phyloP scores from a whole-genome alignment of 1,140 invertebrate genomes.

The Ceratoteleas bidentatus region DNA sequence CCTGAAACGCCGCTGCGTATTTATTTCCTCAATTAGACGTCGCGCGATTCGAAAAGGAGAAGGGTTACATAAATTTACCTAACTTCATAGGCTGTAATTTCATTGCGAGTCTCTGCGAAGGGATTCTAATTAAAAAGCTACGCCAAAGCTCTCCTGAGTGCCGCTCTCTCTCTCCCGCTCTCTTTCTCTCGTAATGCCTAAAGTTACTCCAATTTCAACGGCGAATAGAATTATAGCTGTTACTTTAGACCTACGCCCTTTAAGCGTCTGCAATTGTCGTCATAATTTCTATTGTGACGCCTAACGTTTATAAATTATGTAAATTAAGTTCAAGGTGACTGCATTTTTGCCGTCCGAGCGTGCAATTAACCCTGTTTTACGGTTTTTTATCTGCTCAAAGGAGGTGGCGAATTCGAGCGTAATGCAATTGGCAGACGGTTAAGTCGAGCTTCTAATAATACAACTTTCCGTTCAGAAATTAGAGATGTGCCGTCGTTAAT shows the following conservation, averaged over 20 bases:
- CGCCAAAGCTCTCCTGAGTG: constrained; percentile 59
- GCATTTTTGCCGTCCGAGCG: constrained; percentile 12
- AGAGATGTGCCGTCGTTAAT: no score
- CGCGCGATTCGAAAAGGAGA: constrained; percentile 45
- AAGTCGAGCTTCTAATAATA: no score
- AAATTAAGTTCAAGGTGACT: constrained; percentile 26
- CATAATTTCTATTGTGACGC: constrained; percentile 49
- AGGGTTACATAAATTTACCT: constrained; percentile 65
- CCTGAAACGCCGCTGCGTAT: no score
- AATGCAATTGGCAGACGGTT: no score
- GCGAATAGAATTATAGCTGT: constrained; percentile 59
- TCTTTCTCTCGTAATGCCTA: constrained; percentile 37
- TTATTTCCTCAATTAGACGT: constrained; percentile 59
- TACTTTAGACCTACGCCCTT: constrained; percentile 54
- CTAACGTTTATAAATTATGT: constrained; percentile 47
- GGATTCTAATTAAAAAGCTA: constrained; percentile 71
- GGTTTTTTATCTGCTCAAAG: constrained; percentile 1
- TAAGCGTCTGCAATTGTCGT: constrained; percentile 51
- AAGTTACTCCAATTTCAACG: constrained; percentile 63
- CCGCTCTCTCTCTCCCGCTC: constrained; percentile 24
- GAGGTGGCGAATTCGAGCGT: background rate
- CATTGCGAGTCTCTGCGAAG: constrained; percentile 62
- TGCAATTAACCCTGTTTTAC: constrained; percentile 14
- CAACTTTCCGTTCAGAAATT: no score
- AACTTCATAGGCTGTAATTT: constrained; percentile 69